These are phyloP conservation scores for Ctenoplectra terminalis DNA, from an alignment of 1,140 invertebrate species.

Conservation along the genomic window DNA sequence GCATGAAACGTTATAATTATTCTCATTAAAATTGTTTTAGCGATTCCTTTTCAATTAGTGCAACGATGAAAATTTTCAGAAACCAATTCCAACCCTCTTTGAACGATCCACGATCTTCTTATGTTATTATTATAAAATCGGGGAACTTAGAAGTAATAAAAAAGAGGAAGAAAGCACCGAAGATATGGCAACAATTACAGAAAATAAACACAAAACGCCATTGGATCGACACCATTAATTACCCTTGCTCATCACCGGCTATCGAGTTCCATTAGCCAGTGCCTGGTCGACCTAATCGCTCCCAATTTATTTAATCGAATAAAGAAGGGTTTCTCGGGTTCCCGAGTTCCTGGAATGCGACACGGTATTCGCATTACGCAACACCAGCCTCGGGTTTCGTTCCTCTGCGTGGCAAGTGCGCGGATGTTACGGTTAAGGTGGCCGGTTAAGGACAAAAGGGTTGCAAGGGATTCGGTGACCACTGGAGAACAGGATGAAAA, in stretches of 20 bases:
- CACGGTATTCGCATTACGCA: conserved; percentile 76
- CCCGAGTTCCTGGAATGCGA: conserved; percentile 66
- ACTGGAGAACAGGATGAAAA: conserved; percentile 41
- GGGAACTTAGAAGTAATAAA: background rate
- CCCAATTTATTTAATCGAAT: conserved; percentile 77
- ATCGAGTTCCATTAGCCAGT: conserved; percentile 51
- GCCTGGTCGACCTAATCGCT: conserved; percentile 68
- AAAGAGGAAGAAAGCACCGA: too few relatives aligned
- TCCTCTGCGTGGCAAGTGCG: conserved; percentile 51
- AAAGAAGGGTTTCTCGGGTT: conserved; percentile 64
- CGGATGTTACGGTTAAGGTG: conserved; percentile 61
- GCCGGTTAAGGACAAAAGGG: conserved; percentile 56
- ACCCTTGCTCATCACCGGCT: conserved; percentile 48
- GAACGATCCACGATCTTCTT: too few relatives aligned
- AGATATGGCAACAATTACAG: background rate
- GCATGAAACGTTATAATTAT: too few relatives aligned
- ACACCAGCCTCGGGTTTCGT: conserved; percentile 44
- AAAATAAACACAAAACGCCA: conserved; percentile 18
- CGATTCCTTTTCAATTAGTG: too few relatives aligned
- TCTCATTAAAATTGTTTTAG: too few relatives aligned
- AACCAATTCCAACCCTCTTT: too few relatives aligned
- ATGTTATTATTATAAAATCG: too few relatives aligned
- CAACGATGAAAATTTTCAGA: too few relatives aligned
- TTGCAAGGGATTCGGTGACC: conserved; percentile 50
- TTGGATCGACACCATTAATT: conserved; percentile 52